phyloP scores from a whole-genome alignment of 2,113 vertebrate species.

The Stictonetta naevosa region DNA sequence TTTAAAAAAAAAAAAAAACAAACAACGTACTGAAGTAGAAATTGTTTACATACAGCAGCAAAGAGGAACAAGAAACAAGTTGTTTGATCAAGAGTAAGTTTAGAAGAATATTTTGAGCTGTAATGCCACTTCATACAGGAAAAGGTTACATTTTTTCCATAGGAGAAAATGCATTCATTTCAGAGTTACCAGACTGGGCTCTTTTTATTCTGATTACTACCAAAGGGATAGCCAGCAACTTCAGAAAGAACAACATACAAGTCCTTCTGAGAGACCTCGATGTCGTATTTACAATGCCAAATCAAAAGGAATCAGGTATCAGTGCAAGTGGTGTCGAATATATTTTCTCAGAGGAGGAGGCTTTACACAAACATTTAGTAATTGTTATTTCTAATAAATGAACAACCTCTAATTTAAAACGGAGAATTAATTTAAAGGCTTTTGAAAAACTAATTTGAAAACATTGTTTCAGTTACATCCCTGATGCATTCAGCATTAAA shows the following conservation, averaged over 20 bases:
- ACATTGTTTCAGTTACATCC: conserved; percentile 10
- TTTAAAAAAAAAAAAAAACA: not conserved
- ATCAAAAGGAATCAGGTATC: conserved; percentile 25
- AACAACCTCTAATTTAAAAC: conserved; percentile 33
- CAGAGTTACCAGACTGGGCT: conserved; percentile 24
- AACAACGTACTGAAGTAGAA: not conserved
- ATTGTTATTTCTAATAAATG: not conserved
- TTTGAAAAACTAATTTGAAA: conserved; percentile 31
- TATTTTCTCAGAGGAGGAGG: not conserved
- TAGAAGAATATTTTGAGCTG: not conserved
- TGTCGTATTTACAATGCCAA: not conserved
- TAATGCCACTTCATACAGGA: not conserved
- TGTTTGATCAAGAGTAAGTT: not conserved
- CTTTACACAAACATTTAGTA: conserved; percentile 21
- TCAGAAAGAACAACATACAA: conserved; percentile 22
- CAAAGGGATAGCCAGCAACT: conserved; percentile 43
- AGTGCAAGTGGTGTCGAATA: conserved; percentile 3
- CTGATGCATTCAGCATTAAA: not conserved
- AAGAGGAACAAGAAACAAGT: not conserved
- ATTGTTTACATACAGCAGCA: not conserved
- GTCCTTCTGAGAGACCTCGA: conserved; percentile 43
- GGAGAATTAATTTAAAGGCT: not conserved
- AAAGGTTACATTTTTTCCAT: conserved; percentile 44
- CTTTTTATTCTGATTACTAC: conserved; percentile 39
- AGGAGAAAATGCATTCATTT: conserved; percentile 48